A percentile compares a stretch with the other conserved stretches of the same genome.
Evolutionary conservation across 2,797 vertebrate genomes (phyloP).

Genomic region (Bovichtus diacanthus): DNA sequence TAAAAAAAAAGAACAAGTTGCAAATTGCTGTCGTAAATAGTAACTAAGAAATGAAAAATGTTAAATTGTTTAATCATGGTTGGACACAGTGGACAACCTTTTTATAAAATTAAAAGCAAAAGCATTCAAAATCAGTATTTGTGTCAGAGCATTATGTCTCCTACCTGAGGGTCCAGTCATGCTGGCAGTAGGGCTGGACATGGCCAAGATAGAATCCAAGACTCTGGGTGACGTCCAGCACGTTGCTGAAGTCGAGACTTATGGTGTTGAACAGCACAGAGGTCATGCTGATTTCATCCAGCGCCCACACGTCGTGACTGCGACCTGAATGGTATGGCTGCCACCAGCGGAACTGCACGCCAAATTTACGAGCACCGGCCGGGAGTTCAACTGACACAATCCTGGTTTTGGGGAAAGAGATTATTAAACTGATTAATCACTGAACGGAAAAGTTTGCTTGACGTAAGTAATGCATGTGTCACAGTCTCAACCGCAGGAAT

Average conservation of each 20-base stretch:
- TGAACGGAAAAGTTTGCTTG: constrained; percentile 1
- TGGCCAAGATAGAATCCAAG: constrained; percentile 99
- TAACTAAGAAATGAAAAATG: not conserved
- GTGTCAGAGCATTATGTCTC: not conserved
- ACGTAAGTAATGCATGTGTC: not conserved
- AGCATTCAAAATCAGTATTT: not conserved
- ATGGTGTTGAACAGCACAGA: constrained; percentile 98
- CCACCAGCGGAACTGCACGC: constrained; percentile 99
- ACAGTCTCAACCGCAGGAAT: not conserved
- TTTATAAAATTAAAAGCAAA: not conserved
- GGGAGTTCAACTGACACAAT: constrained; percentile 97
- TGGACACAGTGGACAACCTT: not conserved
- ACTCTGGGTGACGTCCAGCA: constrained; percentile 97
- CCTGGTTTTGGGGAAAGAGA: constrained; percentile 73
- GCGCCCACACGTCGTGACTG: constrained; percentile 95
- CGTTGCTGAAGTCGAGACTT: constrained; percentile 96
- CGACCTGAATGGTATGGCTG: constrained; percentile 97
- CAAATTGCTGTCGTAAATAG: not conserved
- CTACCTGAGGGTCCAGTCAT: constrained; percentile 98
- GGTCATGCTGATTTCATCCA: constrained; percentile 99
- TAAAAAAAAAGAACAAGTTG: not conserved
- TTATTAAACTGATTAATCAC: not conserved
- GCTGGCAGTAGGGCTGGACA: constrained; percentile 96
- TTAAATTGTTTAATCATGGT: not conserved
- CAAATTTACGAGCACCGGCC: constrained; percentile 91